These are phyloP conservation scores for Ophion costatus DNA, from an alignment of 2,888 invertebrate genomes.

Conservation along the genomic window DNA sequence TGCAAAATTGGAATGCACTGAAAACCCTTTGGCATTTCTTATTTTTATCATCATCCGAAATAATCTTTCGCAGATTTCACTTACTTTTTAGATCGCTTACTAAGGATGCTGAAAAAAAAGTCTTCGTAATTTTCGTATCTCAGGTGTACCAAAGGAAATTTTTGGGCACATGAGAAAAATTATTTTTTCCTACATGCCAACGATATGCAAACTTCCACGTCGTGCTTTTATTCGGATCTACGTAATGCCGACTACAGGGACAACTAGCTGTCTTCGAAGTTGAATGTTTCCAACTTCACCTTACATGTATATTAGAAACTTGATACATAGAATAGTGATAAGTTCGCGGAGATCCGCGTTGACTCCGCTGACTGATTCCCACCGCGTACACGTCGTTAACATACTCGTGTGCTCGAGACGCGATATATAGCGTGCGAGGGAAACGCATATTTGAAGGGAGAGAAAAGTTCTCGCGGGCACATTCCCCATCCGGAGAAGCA, in stretches of 20 bases:
- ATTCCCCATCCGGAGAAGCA: constrained; percentile 29
- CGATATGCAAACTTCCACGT: too few relatives aligned
- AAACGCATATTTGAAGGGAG: background rate
- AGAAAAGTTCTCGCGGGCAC: constrained; percentile 43
- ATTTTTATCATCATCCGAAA: too few relatives aligned
- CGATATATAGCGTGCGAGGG: constrained; percentile 29
- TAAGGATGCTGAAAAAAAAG: too few relatives aligned
- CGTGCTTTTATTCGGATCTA: background rate
- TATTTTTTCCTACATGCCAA: too few relatives aligned
- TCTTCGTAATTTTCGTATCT: too few relatives aligned
- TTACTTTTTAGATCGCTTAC: too few relatives aligned
- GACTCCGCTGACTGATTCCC: constrained; percentile 58
- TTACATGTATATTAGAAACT: constrained; percentile 10
- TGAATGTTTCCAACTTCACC: background rate
- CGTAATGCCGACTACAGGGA: background rate
- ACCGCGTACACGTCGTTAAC: constrained; percentile 65
- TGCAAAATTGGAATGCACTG: too few relatives aligned
- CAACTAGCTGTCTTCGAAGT: background rate
- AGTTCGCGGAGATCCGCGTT: constrained; percentile 24
- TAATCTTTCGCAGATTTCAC: too few relatives aligned
- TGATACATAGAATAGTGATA: constrained; percentile 27
- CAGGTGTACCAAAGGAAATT: too few relatives aligned
- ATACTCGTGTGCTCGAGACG: constrained; percentile 51
- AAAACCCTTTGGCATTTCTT: too few relatives aligned
- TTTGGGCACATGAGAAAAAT: too few relatives aligned